A percentile compares a stretch with the other conserved stretches of the same genome.
phyloP scores from a whole-genome alignment of 2,888 invertebrate species.

The Kryphioiulus occultus region DNA sequence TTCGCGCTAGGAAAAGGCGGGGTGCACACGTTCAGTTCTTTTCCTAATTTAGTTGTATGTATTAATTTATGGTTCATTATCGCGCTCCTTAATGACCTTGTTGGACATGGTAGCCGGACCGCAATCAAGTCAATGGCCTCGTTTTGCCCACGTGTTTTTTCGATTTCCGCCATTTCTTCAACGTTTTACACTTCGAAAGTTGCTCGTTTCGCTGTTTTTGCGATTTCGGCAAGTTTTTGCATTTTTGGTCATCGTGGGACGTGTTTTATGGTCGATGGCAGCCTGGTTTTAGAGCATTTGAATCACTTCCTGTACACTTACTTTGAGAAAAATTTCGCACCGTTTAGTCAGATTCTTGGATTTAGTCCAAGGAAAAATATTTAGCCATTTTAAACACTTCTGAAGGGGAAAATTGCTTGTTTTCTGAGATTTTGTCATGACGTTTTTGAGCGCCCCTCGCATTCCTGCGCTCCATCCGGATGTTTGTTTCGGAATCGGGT shows the following conservation, averaged over 20 bases:
- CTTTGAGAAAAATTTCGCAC: not conserved
- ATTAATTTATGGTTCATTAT: too few relatives aligned
- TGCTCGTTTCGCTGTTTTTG: not conserved
- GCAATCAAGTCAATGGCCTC: not conserved
- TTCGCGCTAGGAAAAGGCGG: too few relatives aligned
- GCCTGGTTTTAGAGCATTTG: not conserved
- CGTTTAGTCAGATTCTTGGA: not conserved
- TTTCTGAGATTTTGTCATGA: too few relatives aligned
- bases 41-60: too few relatives aligned
- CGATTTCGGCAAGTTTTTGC: not conserved
- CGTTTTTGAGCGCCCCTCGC: not conserved
- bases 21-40: too few relatives aligned
- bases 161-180: not conserved
- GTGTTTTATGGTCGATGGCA: not conserved
- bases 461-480: not conserved
- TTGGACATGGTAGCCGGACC: not conserved
- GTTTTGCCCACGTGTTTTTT: not conserved
- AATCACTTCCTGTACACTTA: not conserved
- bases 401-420: too few relatives aligned
- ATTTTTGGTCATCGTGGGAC: not conserved
- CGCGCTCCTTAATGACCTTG: not conserved
- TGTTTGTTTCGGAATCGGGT: not conserved
- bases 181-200: not conserved
- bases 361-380: too few relatives aligned
- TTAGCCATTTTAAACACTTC: too few relatives aligned